phyloP scores from a whole-genome alignment of 2,797 vertebrate species.

The Cyprinodon diabolis region DNA sequence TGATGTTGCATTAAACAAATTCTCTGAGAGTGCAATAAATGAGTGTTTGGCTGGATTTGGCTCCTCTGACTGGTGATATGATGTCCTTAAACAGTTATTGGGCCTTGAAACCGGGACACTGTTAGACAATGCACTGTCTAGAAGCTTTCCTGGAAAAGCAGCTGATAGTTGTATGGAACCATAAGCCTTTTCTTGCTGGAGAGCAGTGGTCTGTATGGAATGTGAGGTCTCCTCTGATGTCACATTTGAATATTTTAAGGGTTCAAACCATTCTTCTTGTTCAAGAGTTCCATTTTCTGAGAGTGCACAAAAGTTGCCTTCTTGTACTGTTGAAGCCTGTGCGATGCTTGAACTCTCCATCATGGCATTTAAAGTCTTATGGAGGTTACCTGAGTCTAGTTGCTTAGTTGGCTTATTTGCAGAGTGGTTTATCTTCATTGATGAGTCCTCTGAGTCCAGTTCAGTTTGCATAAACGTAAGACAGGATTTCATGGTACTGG shows the following conservation, averaged over 20 bases:
- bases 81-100: constrained; percentile 21
- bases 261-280: constrained; percentile 13
- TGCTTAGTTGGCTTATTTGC: constrained; percentile 19
- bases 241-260: constrained; percentile 5
- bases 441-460: constrained; percentile 46
- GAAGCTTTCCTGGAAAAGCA: constrained; percentile 36
- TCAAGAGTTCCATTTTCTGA: constrained; percentile 19
- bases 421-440: constrained; percentile 28
- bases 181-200: constrained; percentile 32
- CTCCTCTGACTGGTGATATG: constrained; percentile 40
- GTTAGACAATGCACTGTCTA: constrained; percentile 33
- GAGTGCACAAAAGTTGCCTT: constrained; percentile 28
- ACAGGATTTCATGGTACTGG: constrained; percentile 3
- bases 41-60: constrained; percentile 16
- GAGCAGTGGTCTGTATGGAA: constrained; percentile 10
- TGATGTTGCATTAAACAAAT: constrained; percentile 6
- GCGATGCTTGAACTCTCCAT: constrained; percentile 28
- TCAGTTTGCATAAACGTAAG: constrained; percentile 31
- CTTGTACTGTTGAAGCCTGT: constrained; percentile 27
- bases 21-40: constrained; percentile 29
- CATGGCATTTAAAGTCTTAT: constrained; percentile 22
- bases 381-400: constrained; percentile 20
- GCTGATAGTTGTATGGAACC: constrained; percentile 16
- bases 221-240: constrained; percentile 24
- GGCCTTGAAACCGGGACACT: constrained; percentile 20